Evolutionary conservation across 2,888 invertebrate genomes (phyloP).

Genomic region (Orgyia antiqua): DNA sequence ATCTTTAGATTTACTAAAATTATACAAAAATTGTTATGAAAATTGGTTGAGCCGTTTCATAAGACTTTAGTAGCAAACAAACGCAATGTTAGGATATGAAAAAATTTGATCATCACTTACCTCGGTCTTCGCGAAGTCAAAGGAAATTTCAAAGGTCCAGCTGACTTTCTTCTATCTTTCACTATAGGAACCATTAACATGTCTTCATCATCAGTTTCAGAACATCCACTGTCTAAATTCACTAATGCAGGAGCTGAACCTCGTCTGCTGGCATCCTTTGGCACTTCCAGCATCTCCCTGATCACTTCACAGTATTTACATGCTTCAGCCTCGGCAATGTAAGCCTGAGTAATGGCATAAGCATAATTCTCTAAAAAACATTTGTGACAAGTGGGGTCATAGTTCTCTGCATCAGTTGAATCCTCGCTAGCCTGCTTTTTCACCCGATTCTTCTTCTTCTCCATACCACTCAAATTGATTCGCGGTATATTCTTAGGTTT

Average conservation of each 20-base stretch:
- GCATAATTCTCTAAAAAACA: conserved; percentile 73
- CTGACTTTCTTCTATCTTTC: conserved; percentile 72
- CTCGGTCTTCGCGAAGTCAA: conserved; percentile 60
- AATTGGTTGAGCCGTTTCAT: no score
- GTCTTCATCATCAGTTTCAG: conserved; percentile 63
- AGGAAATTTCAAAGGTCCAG: conserved; percentile 65
- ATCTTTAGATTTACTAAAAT: no score
- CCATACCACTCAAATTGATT: conserved; percentile 48
- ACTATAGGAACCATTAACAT: conserved; percentile 67
- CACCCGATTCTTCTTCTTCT: conserved; percentile 47
- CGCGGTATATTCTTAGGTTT: conserved; percentile 51
- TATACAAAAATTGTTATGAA: no score
- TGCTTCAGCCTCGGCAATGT: conserved; percentile 57
- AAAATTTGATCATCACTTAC: no score
- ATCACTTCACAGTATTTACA: conserved; percentile 75
- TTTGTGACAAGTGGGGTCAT: conserved; percentile 66
- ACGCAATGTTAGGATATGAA: no score
- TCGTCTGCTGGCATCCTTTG: conserved; percentile 61
- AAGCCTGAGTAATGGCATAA: conserved; percentile 65
- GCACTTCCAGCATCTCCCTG: conserved; percentile 62
- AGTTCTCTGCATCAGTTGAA: conserved; percentile 60
- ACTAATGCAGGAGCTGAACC: conserved; percentile 78
- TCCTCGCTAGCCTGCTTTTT: conserved; percentile 63
- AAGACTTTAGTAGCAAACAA: no score
- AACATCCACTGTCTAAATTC: conserved; percentile 62